Evolutionary conservation across 1,140 invertebrate genomes (phyloP).

Genomic region (Coelopa frigida): DNA sequence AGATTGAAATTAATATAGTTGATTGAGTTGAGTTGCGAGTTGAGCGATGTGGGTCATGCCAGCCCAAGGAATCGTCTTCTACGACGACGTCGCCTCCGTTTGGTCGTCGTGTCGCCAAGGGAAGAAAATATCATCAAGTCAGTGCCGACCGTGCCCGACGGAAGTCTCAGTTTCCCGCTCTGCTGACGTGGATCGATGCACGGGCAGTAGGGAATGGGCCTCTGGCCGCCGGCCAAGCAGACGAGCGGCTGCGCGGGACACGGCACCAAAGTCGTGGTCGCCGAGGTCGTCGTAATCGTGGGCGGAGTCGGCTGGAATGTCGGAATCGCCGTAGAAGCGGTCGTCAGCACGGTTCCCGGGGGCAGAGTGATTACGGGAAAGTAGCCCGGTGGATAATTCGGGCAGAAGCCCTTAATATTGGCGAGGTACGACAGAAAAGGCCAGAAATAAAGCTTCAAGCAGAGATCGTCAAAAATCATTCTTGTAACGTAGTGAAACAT

Average conservation of each 20-base stretch:
- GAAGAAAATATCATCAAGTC: slow-evolving; percentile 34
- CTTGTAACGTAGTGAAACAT: too few relatives aligned
- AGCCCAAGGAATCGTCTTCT: slow-evolving; percentile 10
- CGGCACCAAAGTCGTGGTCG: slow-evolving; percentile 16
- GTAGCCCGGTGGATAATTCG: slow-evolving; percentile 32
- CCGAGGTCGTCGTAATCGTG: slow-evolving; percentile 13
- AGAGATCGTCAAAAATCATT: slow-evolving; percentile 37
- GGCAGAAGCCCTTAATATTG: slow-evolving; percentile 38
- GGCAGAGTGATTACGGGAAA: slow-evolving; percentile 31
- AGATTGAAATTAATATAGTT: too few relatives aligned
- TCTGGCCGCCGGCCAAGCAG: slow-evolving; percentile 26
- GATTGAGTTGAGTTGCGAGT: background rate
- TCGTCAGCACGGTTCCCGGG: slow-evolving; percentile 11
- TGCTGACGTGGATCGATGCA: slow-evolving; percentile 39
- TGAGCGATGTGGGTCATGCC: background rate
- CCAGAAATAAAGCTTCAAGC: slow-evolving; percentile 39
- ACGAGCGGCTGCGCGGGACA: slow-evolving; percentile 31
- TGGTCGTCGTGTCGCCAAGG: slow-evolving; percentile 13
- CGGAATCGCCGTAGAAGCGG: slow-evolving; percentile 12
- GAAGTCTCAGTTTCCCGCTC: slow-evolving; percentile 4
- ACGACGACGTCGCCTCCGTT: slow-evolving; percentile 25
- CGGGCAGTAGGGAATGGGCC: slow-evolving; percentile 32
- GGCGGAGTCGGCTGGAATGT: slow-evolving; percentile 14
- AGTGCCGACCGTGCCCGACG: slow-evolving; percentile 17
- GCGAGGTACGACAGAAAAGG: slow-evolving; percentile 38